Conservation (phyloP, 2,797 vertebrate species). For the Scleropages formosus region DNA sequence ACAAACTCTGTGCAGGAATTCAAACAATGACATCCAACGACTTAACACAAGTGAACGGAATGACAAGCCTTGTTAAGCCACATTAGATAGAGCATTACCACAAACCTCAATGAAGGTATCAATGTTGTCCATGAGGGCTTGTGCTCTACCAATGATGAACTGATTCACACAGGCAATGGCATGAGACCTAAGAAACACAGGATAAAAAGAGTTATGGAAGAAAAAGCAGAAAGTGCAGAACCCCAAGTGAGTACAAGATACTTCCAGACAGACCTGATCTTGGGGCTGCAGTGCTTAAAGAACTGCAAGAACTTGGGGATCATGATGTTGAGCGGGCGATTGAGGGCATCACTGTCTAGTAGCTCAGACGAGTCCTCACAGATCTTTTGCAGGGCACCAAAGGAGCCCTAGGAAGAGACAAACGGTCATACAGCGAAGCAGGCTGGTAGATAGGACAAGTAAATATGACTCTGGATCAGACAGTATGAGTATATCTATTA, state of each 20-base stretch:
- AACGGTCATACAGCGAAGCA: background rate
- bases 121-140: conserved; percentile 94
- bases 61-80: background rate
- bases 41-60: no score
- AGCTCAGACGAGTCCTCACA: conserved; percentile 93
- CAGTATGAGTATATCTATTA: conserved; percentile 50
- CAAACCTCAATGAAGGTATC: conserved; percentile 93
- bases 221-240: background rate
- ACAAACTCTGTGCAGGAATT: conserved; percentile 74
- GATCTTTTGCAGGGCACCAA: conserved; percentile 92
- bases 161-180: conserved; percentile 95
- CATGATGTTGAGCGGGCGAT: conserved; percentile 91
- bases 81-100: background rate
- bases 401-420: conserved; percentile 78
- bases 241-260: background rate
- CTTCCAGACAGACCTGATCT: conserved; percentile 74
- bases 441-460: background rate
- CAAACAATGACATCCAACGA: background rate
- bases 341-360: conserved; percentile 89
- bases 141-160: conserved; percentile 92
- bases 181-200: conserved; percentile 72
- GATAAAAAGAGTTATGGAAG: background rate
- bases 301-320: conserved; percentile 96
- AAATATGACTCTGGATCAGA: conserved; percentile 51
- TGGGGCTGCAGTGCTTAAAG: conserved; percentile 94